These are phyloP conservation scores for Larimichthys crocea DNA, from an alignment of 2,113 vertebrate species.

Conservation along the genomic window DNA sequence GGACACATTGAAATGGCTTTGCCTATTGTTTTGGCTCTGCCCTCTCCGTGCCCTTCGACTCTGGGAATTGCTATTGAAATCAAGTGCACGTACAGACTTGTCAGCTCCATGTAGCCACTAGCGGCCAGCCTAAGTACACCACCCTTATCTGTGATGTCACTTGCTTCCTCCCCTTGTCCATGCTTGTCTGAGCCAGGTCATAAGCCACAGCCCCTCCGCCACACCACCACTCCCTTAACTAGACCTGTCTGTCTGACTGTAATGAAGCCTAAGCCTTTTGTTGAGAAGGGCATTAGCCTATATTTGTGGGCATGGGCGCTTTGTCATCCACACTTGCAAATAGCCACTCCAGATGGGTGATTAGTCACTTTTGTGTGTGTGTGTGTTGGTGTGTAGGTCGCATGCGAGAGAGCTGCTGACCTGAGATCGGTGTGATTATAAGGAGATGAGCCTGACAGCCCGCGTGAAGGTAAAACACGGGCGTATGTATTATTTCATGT, in stretches of 20 bases:
- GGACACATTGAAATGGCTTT: slow-evolving; percentile 54
- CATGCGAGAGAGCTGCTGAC: slow-evolving; percentile 26
- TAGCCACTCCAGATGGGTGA: slow-evolving; percentile 71
- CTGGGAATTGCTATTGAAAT: slow-evolving; percentile 55
- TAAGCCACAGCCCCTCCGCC: slow-evolving; percentile 11
- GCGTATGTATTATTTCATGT: slow-evolving; percentile 32
- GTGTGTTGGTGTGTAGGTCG: slow-evolving; percentile 50
- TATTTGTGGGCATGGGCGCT: slow-evolving; percentile 62
- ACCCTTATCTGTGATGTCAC: slow-evolving; percentile 72
- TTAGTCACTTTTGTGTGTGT: slow-evolving; percentile 70
- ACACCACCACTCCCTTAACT: neutral
- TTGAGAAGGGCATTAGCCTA: slow-evolving; percentile 74
- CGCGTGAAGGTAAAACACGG: slow-evolving; percentile 68
- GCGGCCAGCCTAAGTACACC: slow-evolving; percentile 58
- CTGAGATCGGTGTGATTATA: slow-evolving; percentile 57
- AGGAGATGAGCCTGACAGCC: slow-evolving; percentile 37
- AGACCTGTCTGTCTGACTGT: slow-evolving; percentile 62
- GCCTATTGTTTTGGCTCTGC: slow-evolving; percentile 50
- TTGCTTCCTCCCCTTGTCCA: slow-evolving; percentile 60
- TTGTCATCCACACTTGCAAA: slow-evolving; percentile 70
- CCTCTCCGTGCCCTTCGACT: slow-evolving; percentile 73
- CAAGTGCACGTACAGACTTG: slow-evolving; percentile 60
- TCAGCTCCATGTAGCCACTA: slow-evolving; percentile 58
- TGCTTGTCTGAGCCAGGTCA: slow-evolving; percentile 68
- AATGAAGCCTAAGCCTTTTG: slow-evolving; percentile 72